Conservation (phyloP, 2,888 invertebrate species). For the Clivina fossor region DNA sequence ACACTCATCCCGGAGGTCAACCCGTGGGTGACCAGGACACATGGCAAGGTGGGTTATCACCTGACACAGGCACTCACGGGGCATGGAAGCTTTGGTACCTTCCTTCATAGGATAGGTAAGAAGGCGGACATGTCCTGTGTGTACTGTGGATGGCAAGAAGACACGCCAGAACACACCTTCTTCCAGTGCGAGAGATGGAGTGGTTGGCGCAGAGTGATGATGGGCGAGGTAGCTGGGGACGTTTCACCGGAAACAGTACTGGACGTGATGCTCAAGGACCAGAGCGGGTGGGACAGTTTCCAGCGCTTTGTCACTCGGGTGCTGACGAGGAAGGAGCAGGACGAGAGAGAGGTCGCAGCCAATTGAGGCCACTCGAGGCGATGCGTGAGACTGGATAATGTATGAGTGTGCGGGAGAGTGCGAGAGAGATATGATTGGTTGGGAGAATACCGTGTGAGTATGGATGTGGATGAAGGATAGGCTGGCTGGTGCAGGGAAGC, state of each 20-base stretch:
- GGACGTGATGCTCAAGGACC: neutral
- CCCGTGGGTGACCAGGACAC: slow-evolving; percentile 27
- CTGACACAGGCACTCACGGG: slow-evolving; percentile 36
- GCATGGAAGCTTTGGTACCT: slow-evolving; percentile 36
- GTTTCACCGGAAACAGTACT: neutral
- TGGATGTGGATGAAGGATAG: too few species aligned
- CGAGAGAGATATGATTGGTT: too few species aligned
- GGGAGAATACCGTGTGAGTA: too few species aligned
- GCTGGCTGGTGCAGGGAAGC: too few species aligned
- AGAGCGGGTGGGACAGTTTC: slow-evolving; percentile 1
- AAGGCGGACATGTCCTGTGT: slow-evolving; percentile 12
- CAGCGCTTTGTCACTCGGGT: too few species aligned
- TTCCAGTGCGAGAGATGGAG: slow-evolving; percentile 27
- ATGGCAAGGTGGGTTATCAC: slow-evolving; percentile 30
- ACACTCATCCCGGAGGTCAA: slow-evolving; percentile 28
- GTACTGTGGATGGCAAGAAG: slow-evolving; percentile 20
- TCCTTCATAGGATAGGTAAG: slow-evolving; percentile 35
- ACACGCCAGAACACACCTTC: slow-evolving; percentile 34
- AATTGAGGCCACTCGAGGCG: too few species aligned
- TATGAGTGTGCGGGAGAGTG: too few species aligned
- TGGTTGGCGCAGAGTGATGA: neutral
- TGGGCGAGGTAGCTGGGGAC: neutral
- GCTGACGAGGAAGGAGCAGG: too few species aligned
- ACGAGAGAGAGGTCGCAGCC: too few species aligned
- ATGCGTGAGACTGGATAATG: too few species aligned